Percentiles rank a stretch among this genome's conserved stretches.
Evolutionary conservation across 2,113 vertebrate species (phyloP).

Genomic region (Delphinus delphis): DNA sequence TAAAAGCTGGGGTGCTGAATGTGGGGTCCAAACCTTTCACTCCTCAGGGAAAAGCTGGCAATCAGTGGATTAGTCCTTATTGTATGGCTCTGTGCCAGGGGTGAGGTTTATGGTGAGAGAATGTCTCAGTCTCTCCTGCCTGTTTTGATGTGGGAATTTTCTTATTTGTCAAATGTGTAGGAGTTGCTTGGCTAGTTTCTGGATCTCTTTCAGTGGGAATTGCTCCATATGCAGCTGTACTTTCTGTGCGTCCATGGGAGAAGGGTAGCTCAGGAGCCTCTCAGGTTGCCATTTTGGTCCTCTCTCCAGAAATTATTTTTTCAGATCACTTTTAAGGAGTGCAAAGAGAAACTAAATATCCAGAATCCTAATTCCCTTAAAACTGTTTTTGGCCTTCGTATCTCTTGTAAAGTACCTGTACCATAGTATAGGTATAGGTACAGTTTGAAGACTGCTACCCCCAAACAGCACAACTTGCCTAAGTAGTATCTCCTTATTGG

Average conservation of each 20-base stretch:
- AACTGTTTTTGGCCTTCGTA: background rate
- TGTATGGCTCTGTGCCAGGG: background rate
- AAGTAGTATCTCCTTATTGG: background rate
- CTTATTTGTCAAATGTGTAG: background rate
- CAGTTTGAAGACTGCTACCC: background rate
- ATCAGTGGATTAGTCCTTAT: background rate
- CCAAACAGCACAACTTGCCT: background rate
- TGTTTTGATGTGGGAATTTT: background rate
- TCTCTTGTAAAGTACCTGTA: background rate
- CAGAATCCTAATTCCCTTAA: background rate
- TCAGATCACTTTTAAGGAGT: background rate
- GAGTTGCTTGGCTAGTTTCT: background rate
- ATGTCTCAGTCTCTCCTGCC: background rate
- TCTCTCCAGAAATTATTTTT: background rate
- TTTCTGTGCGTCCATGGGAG: background rate
- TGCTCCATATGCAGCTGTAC: background rate
- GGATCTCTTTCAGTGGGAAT: background rate
- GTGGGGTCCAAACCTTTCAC: background rate
- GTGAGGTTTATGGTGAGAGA: background rate
- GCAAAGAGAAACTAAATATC: background rate
- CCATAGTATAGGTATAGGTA: background rate
- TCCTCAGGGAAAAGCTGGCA: background rate
- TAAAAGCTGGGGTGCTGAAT: background rate
- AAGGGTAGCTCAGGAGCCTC: background rate
- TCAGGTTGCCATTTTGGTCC: background rate